These are phyloP conservation scores for Heterocephalus glaber DNA, from an alignment of 2,113 vertebrate genomes.

Conservation along the genomic window DNA sequence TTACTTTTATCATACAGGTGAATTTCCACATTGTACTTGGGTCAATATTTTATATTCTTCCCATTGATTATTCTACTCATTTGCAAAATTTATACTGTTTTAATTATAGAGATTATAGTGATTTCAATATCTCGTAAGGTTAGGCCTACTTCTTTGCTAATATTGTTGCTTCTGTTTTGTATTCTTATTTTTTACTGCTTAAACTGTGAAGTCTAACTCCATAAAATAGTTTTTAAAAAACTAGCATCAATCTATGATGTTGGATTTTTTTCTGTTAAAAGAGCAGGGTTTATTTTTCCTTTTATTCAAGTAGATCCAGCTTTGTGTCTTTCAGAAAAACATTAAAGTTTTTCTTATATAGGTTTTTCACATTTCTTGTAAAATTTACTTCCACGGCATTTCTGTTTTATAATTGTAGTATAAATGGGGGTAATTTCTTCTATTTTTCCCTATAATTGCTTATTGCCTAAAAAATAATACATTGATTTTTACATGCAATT, in stretches of 20 bases:
- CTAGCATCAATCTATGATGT: background rate
- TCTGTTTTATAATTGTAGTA: background rate
- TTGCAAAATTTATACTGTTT: background rate
- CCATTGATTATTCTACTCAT: background rate
- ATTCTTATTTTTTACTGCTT: background rate
- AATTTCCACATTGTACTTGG: background rate
- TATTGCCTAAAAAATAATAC: background rate
- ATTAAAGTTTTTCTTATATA: background rate
- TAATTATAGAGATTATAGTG: background rate
- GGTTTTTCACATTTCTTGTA: background rate
- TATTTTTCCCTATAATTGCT: background rate
- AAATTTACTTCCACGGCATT: background rate
- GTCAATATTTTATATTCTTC: background rate
- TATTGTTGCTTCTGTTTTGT: background rate
- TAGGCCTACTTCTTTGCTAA: background rate
- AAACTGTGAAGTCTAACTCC: background rate
- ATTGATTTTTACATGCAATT: constrained; percentile 14
- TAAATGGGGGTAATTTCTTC: background rate
- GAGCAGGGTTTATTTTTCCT: constrained; percentile 28
- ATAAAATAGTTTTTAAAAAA: constrained; percentile 13
- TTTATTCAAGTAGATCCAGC: background rate
- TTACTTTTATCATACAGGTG: background rate
- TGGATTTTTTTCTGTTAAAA: constrained; percentile 30
- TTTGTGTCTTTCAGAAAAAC: constrained; percentile 1
- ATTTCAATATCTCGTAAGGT: background rate